Conservation (phyloP, 2,113 vertebrate species). For the Lepisosteus osseus region DNA sequence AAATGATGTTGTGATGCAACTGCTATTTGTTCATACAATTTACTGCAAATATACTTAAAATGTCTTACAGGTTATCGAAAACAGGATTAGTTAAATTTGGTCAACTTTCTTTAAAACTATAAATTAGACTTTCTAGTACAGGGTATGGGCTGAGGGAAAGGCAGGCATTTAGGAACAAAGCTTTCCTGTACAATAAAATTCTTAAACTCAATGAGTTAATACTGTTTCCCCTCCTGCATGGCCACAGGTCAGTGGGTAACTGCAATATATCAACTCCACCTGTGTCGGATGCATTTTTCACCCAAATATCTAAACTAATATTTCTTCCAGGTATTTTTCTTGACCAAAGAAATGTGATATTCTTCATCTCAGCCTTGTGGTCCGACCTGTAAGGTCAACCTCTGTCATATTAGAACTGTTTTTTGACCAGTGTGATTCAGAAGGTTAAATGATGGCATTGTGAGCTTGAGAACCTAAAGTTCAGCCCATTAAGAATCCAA, state of each 20-base stretch:
- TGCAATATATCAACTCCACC: slow-evolving; percentile 36
- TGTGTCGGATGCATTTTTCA: slow-evolving; percentile 19
- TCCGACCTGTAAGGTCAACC: slow-evolving; percentile 55
- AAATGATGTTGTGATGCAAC: no score
- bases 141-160: no score
- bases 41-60: no score
- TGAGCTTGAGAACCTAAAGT: slow-evolving; percentile 16
- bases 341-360: slow-evolving; percentile 57
- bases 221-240: slow-evolving; percentile 29
- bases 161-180: no score
- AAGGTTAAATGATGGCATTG: neutral
- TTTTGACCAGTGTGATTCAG: slow-evolving; percentile 28
- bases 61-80: no score
- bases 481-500: slow-evolving; percentile 43
- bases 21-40: no score
- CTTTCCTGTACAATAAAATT: no score
- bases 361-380: slow-evolving; percentile 50
- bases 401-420: slow-evolving; percentile 58
- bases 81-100: no score
- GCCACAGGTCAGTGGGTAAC: slow-evolving; percentile 37
- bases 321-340: slow-evolving; percentile 51
- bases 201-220: no score
- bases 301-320: slow-evolving; percentile 59
- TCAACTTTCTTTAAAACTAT: no score
- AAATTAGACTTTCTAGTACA: no score